Conservation (phyloP, 2,888 invertebrate genomes). For the Sarcophaga carnaria region DNA sequence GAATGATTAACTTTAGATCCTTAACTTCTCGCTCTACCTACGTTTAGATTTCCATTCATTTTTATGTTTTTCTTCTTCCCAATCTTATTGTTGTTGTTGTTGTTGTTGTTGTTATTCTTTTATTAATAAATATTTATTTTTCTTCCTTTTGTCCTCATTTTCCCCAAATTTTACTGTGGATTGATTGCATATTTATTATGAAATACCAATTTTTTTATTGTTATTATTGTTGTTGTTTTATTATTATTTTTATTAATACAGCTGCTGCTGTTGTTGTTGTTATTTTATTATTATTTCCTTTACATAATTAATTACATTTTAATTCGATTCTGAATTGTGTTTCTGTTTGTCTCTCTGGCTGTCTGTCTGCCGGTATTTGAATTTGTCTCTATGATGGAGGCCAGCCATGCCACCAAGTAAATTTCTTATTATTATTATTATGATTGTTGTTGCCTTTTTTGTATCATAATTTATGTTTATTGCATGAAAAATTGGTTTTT, state of each 20-base stretch:
- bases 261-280: not conserved
- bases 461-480: constrained; percentile 57
- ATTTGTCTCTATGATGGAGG: not conserved
- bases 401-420: constrained; percentile 3
- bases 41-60: too few relatives aligned
- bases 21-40: too few relatives aligned
- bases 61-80: too few relatives aligned
- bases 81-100: too few relatives aligned
- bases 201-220: not conserved
- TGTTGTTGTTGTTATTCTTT: too few relatives aligned
- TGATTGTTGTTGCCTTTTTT: not conserved
- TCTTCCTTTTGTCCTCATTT: not conserved
- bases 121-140: not conserved
- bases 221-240: not conserved
- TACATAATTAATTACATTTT: constrained; percentile 65
- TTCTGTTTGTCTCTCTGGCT: not conserved
- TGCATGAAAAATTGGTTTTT: constrained; percentile 67
- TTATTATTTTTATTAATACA: too few relatives aligned
- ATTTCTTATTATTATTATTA: constrained; percentile 40
- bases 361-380: not conserved
- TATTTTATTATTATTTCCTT: constrained; percentile 42
- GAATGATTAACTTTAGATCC: too few relatives aligned
- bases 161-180: not conserved
- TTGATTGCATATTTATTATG: not conserved
- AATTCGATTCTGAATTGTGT: constrained; percentile 48